Conservation (phyloP, 2,113 vertebrate species). For the Rhinopomastus cyanomelas region DNA sequence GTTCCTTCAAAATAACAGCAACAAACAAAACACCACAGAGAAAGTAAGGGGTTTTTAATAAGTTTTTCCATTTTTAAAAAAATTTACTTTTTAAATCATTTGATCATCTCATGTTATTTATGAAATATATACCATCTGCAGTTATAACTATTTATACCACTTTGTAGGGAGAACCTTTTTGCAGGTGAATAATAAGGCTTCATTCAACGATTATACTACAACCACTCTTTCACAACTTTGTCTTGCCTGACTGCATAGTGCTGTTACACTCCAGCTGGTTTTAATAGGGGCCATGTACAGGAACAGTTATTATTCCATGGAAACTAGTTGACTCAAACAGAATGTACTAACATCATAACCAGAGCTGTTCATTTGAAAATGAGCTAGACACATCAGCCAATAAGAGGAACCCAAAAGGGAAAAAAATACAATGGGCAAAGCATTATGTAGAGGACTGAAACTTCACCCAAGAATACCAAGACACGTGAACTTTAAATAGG, state of each 20-base stretch:
- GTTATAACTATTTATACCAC: background rate
- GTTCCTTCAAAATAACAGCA: background rate
- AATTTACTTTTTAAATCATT: background rate
- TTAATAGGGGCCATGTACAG: background rate
- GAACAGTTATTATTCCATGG: conserved; percentile 5
- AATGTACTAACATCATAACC: background rate
- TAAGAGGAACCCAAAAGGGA: background rate
- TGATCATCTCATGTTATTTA: background rate
- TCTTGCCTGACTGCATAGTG: background rate
- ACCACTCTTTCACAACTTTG: background rate
- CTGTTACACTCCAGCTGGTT: background rate
- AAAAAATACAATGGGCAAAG: background rate
- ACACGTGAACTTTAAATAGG: background rate
- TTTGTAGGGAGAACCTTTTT: background rate
- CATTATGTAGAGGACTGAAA: background rate
- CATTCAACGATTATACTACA: background rate
- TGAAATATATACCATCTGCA: background rate
- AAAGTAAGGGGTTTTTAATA: background rate
- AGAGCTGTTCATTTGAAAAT: conserved; percentile 15
- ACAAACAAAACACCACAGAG: background rate
- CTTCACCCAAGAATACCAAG: background rate
- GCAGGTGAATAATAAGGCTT: background rate
- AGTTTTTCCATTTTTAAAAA: background rate
- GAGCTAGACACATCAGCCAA: background rate
- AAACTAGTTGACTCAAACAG: conserved; percentile 4